Evolutionary conservation across 1,140 invertebrate genomes (phyloP).

Genomic region (Onthophagus taurus): DNA sequence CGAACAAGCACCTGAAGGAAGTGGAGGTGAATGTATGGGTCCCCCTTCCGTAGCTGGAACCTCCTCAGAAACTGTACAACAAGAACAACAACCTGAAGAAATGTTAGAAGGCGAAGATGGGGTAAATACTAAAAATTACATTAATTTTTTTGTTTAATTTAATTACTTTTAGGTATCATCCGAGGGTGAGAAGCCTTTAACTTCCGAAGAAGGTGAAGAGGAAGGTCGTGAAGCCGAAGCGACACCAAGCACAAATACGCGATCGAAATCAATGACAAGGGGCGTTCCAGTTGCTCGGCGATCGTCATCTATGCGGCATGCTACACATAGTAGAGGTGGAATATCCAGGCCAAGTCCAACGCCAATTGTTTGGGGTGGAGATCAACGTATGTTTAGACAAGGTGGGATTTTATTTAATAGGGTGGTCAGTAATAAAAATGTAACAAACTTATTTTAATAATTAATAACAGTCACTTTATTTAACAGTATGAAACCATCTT

Average conservation of each 20-base stretch:
- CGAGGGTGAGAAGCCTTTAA: slow-evolving; percentile 48
- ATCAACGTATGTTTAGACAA: slow-evolving; percentile 10
- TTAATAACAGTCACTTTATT: no score
- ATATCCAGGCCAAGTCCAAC: slow-evolving; percentile 16
- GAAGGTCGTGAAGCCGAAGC: slow-evolving; percentile 63
- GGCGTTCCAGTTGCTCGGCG: slow-evolving; percentile 18
- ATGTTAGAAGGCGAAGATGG: slow-evolving; percentile 31
- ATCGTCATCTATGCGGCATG: slow-evolving; percentile 17
- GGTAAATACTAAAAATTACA: slow-evolving; percentile 18
- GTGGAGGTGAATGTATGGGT: slow-evolving; percentile 29
- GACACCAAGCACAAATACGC: slow-evolving; percentile 46
- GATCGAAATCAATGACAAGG: slow-evolving; percentile 30
- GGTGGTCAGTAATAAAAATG: no score
- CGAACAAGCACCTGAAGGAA: slow-evolving; percentile 26
- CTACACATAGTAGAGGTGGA: slow-evolving; percentile 13
- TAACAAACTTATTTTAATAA: no score
- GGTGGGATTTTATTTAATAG: no score
- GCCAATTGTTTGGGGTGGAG: slow-evolving; percentile 20
- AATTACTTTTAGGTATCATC: slow-evolving; percentile 43
- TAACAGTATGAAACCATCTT: no score
- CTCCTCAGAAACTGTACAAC: slow-evolving; percentile 24
- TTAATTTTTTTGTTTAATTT: not conserved
- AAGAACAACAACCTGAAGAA: slow-evolving; percentile 23
- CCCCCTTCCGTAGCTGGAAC: slow-evolving; percentile 32
- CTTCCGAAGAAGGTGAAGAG: slow-evolving; percentile 46